Evolutionary conservation across 2,113 vertebrate species (phyloP), one percentile per base, ranked within the genome.

Genomic region (Stictonetta naevosa): DNA sequence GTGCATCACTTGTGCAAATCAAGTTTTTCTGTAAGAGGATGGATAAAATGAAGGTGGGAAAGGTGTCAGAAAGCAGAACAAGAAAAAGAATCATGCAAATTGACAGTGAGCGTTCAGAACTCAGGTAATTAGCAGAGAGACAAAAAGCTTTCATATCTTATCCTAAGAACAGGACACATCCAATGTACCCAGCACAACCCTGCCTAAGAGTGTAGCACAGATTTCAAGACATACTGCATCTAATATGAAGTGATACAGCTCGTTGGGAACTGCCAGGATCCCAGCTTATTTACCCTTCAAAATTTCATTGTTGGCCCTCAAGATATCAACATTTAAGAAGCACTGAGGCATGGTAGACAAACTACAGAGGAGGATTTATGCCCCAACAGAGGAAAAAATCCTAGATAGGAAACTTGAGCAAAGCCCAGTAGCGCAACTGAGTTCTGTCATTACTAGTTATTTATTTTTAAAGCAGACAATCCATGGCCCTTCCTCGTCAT

Each of bases 301-400:
- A 68, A 50, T 2, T 3, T 7, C 36, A 29, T 10, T 19, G 22
- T 36, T 13, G 34, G 34, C 50, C 64, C 63, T 76, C 46, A 21
- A 29, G n/a, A 13, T 11, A 26, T 0, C 71, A 25, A 38, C 23
- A 3, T 12, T 10, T 29, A 53, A 60, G 36, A 60, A 73, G 11
- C 2, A 34, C 1, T 48, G 62, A 56, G 68, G 53, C 40, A 18
- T 0, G 34, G 20, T 0, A 10, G 29, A 16, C 55, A 15, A 15
- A 19, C 44, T 46, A 3, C 1, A 2, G 56, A 53, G 13, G 53
- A 21, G 1, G 36, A 25, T 4, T 9, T 31, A 33, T 52, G 38
- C 58, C 17, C 7, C 33, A 3, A 28, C 2, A 13, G 48, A 53
- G 20, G 13, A 40, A 23, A 10, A 38, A 64, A 23, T 52, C 68